Percentiles rank a stretch among this genome's conserved stretches.
phyloP scores from a whole-genome alignment of 2,888 invertebrate genomes.

The Epinotia brunnichana region DNA sequence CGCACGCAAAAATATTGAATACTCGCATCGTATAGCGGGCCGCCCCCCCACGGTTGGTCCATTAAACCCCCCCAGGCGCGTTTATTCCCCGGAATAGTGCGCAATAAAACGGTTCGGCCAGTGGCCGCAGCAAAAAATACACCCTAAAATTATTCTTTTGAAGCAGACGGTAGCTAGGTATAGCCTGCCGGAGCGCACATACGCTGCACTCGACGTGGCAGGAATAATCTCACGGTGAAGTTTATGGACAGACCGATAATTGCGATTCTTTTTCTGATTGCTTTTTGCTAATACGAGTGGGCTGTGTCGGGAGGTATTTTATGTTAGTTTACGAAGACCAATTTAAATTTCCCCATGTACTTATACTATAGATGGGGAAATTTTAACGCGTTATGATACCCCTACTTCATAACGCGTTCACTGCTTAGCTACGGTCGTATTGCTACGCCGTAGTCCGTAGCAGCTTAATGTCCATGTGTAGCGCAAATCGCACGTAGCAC shows the following conservation, averaged over 20 bases:
- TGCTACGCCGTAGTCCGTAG: too few relatives aligned
- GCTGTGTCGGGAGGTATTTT: background rate
- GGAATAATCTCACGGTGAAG: slow-evolving; percentile 29
- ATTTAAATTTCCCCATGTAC: too few relatives aligned
- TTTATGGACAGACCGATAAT: slow-evolving; percentile 28
- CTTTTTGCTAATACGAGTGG: slow-evolving; percentile 10
- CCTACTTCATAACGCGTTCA: too few relatives aligned
- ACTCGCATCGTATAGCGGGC: slow-evolving; percentile 59
- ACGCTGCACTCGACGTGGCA: slow-evolving; percentile 27
- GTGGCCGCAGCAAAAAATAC: slow-evolving; percentile 76
- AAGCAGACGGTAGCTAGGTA: slow-evolving; percentile 52
- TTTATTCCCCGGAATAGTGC: slow-evolving; percentile 81
- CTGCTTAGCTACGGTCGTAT: too few relatives aligned
- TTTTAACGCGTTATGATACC: too few relatives aligned
- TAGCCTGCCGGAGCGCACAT: slow-evolving; percentile 25
- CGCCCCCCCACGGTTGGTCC: slow-evolving; percentile 61
- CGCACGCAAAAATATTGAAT: slow-evolving; percentile 77
- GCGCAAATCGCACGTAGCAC: too few relatives aligned
- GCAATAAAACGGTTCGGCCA: slow-evolving; percentile 79
- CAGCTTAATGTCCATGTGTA: too few relatives aligned
- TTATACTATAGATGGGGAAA: too few relatives aligned
- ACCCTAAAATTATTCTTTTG: slow-evolving; percentile 74
- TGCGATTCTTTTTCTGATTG: slow-evolving; percentile 18
- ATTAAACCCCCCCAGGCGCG: slow-evolving; percentile 70
- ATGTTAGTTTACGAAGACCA: too few relatives aligned